A percentile compares a stretch with the other conserved stretches of the same genome.
Conservation (phyloP, 1,140 invertebrate species). For the Agrypnia vestita region DNA sequence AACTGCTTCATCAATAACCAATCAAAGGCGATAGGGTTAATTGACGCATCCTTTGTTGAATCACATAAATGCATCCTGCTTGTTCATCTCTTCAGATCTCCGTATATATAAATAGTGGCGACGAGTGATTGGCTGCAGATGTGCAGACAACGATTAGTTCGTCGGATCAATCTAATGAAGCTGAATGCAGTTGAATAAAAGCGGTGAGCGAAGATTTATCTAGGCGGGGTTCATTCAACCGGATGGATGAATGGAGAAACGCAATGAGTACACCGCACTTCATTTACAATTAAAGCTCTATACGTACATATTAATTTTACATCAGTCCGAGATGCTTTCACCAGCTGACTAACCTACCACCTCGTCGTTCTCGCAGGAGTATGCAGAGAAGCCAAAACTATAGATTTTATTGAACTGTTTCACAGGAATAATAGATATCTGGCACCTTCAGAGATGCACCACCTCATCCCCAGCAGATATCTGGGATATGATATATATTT, state of each 20-base stretch:
- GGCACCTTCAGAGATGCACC: too few relatives aligned
- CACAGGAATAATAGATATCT: too few relatives aligned
- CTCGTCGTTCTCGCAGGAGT: too few relatives aligned
- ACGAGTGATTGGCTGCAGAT: constrained; percentile 34
- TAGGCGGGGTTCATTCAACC: background rate
- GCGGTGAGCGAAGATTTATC: background rate
- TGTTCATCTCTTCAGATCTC: constrained; percentile 8
- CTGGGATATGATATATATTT: too few relatives aligned
- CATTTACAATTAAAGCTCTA: background rate
- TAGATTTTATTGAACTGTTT: too few relatives aligned
- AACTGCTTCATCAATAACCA: background rate
- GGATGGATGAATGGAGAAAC: background rate
- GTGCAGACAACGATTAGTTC: constrained; percentile 21
- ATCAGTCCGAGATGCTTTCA: too few relatives aligned
- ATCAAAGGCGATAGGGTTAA: constrained; percentile 11
- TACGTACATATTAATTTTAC: background rate
- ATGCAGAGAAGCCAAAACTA: too few relatives aligned
- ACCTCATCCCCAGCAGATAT: too few relatives aligned
- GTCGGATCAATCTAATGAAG: constrained; percentile 24
- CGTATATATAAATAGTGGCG: constrained; percentile 8
- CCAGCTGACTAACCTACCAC: too few relatives aligned
- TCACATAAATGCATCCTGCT: background rate
- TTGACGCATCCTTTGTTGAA: constrained; percentile 15
- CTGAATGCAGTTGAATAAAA: constrained; percentile 21
- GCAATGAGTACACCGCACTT: background rate